These are phyloP conservation scores for Diplodus sargus DNA, from an alignment of 2,797 vertebrate genomes.

Conservation along the genomic window DNA sequence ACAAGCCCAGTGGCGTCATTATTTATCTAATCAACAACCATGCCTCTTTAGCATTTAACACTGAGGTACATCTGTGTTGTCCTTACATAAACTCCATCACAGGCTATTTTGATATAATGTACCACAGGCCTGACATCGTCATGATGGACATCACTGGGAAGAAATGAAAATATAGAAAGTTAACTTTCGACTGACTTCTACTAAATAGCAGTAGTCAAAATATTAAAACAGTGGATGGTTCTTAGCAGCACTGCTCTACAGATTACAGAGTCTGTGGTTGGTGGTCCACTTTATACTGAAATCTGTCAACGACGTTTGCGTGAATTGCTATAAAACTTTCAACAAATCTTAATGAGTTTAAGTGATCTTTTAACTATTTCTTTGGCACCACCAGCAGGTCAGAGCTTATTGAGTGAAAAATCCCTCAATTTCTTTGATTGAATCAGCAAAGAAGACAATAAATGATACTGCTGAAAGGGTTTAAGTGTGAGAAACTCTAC, in stretches of 20 bases:
- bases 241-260: background rate
- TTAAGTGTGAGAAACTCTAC: constrained; percentile 1
- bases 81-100: constrained; percentile 20
- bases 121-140: constrained; percentile 3
- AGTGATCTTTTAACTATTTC: background rate
- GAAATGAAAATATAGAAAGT: constrained; percentile 1
- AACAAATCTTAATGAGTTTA: background rate
- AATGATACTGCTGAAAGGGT: background rate
- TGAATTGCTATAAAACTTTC: background rate
- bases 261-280: background rate
- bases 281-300: background rate
- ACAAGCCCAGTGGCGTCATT: constrained; percentile 55
- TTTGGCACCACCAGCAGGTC: background rate
- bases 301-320: background rate
- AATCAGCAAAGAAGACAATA: too few species aligned
- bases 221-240: background rate
- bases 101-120: constrained; percentile 15
- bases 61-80: constrained; percentile 27
- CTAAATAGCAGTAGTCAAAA: too few species aligned
- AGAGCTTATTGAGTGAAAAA: background rate
- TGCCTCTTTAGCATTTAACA: constrained; percentile 41
- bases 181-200: constrained; percentile 13
- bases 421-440: background rate
- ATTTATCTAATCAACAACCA: constrained; percentile 62
- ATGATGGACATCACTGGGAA: constrained; percentile 12